Evolutionary conservation across 1,140 invertebrate species (phyloP), one percentile per base, ranked within the genome.

Genomic region (Plutomurus gul): DNA sequence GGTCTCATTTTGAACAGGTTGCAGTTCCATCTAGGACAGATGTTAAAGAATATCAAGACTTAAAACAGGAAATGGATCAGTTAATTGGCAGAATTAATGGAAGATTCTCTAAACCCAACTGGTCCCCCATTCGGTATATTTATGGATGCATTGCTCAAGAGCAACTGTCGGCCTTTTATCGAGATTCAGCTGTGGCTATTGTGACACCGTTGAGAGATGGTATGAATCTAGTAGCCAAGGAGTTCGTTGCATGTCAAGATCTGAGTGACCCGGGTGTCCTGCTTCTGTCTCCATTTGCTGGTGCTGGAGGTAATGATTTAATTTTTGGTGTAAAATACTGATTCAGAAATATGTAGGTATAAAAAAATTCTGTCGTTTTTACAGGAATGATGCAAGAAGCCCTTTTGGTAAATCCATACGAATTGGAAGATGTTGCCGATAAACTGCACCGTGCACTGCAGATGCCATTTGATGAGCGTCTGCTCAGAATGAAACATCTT

Each of bases 161-260:
- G 25, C 85, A 87, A 74, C 81, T 88, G 51, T 85, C 87, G 30
- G 87, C 86, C 5, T 87, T 87, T 76, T 88, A 88, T 74, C 78
- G 86, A 27, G 87, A 87, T 72, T 84, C 87, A 1, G 84, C 85
- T 22, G 87, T 88, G 22, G 86, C 85, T 7, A 77, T 88, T 30
- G 85, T 88, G 0, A 87, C 87, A 2, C 87, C 87, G n/a, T 84
- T 88, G 11, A 78, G 86, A 30, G 87, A 88, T 81, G 87, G 87
- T 8, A 88, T 88, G 87, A 88, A 88, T 78, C 79, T 88, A n/a
- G 87, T 88, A 4, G 87, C 87, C 13, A 88, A 88, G 81, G 87
- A 88, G 76, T 88, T 86, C 75, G 87, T 88, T 10, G 87, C 87
- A 5, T 87, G 87, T 78, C 86, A 87, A 79, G 86, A 85, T 33